These are phyloP conservation scores for Drosophila hawaiiensis DNA, from an alignment of 2,888 invertebrate genomes.

Conservation along the genomic window DNA sequence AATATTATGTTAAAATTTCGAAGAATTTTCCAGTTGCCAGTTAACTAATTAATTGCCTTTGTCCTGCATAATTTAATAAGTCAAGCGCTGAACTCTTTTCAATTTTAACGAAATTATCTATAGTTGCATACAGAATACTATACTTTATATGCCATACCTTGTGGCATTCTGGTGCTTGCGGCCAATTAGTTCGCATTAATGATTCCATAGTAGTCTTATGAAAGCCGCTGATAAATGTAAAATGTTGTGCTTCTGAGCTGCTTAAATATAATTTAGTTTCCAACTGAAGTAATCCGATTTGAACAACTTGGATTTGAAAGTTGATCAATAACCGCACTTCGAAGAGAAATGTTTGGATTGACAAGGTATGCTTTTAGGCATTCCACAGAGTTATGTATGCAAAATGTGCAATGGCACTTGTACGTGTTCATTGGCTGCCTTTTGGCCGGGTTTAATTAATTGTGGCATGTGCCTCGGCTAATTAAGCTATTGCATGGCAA, in stretches of 20 bases:
- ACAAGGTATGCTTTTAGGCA: conserved; percentile 7
- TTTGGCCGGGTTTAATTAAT: conserved; percentile 39
- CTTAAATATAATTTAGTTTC: conserved; percentile 7
- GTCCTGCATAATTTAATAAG: conserved; percentile 40
- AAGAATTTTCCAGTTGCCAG: conserved; percentile 36
- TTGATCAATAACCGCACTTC: conserved; percentile 57
- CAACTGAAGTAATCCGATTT: conserved; percentile 32
- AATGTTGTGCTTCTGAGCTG: conserved; percentile 28
- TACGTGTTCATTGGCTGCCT: conserved; percentile 47
- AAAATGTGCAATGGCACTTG: conserved; percentile 32
- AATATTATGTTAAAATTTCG: conserved; percentile 55
- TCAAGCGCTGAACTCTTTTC: conserved; percentile 15
- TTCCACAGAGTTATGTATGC: conserved; percentile 11
- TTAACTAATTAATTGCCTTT: conserved; percentile 59
- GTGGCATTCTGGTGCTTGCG: conserved; percentile 6
- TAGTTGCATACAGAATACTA: conserved; percentile 11
- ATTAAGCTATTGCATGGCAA: conserved; percentile 48
- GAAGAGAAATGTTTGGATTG: conserved; percentile 13
- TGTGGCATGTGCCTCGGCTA: conserved; percentile 43
- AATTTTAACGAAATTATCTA: conserved; percentile 55
- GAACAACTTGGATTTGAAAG: conserved; percentile 25
- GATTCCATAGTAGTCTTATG: conserved; percentile 30
- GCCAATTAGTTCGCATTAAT: conserved; percentile 54
- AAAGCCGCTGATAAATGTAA: neutral
- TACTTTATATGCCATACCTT: conserved; percentile 5